phyloP scores from a whole-genome alignment of 2,113 vertebrate genomes.

The Sminthopsis crassicaudata region DNA sequence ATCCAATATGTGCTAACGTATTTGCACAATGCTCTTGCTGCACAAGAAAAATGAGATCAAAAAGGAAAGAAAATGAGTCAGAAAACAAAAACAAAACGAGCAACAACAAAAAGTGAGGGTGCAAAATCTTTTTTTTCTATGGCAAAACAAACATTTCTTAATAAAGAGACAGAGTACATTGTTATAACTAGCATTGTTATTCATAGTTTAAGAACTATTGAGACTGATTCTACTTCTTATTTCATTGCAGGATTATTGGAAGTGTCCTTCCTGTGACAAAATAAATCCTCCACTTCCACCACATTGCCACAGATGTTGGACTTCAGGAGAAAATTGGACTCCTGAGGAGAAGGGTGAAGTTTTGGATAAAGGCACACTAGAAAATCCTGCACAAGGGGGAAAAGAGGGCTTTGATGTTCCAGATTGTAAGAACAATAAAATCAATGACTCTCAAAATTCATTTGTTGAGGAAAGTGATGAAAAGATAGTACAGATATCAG shows the following conservation, averaged over 20 bases:
- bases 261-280: constrained; percentile 89
- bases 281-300: constrained; percentile 95
- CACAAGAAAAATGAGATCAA: too few species aligned
- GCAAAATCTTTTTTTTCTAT: too few species aligned
- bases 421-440: constrained; percentile 89
- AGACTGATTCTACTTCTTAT: constrained; percentile 63
- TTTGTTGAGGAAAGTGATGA: constrained; percentile 80
- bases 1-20: too few species aligned
- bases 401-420: constrained; percentile 95
- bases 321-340: constrained; percentile 93
- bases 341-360: constrained; percentile 85
- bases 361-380: constrained; percentile 79
- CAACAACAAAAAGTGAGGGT: too few species aligned
- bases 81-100: too few species aligned
- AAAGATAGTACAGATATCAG: neutral
- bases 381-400: constrained; percentile 66
- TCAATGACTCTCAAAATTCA: constrained; percentile 71
- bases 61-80: too few species aligned
- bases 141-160: neutral
- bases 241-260: constrained; percentile 94
- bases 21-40: too few species aligned
- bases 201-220: constrained; percentile 27
- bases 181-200: neutral
- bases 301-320: constrained; percentile 96
- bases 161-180: neutral